These are phyloP conservation scores for Botia almorhae DNA, from an alignment of 2,797 vertebrate species.

Conservation along the genomic window DNA sequence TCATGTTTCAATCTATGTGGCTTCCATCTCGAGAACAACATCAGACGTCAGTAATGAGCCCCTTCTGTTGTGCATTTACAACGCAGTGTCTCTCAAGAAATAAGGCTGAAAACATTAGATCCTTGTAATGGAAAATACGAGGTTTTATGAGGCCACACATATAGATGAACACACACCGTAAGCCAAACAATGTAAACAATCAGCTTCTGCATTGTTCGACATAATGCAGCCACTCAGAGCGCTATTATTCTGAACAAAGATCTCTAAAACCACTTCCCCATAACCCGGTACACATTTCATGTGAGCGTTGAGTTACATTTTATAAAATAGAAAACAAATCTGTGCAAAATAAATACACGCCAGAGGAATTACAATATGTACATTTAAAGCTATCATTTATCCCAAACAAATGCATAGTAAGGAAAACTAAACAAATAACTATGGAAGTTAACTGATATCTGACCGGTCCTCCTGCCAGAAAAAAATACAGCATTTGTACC, in stretches of 20 bases:
- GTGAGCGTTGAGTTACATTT: constrained; percentile 48
- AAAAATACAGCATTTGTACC: constrained; percentile 45
- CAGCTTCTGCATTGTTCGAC: constrained; percentile 36
- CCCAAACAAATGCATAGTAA: constrained; percentile 48
- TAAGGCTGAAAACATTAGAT: constrained; percentile 37
- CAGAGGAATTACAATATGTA: constrained; percentile 59
- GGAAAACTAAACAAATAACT: constrained; percentile 36
- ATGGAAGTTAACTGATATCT: constrained; percentile 39
- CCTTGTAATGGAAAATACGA: constrained; percentile 41
- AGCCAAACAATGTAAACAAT: constrained; percentile 38
- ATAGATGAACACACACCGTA: constrained; percentile 49
- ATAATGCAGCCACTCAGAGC: constrained; percentile 34
- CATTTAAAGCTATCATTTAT: constrained; percentile 56
- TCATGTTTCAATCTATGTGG: background rate
- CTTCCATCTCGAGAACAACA: constrained; percentile 15
- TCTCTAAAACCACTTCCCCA: constrained; percentile 45
- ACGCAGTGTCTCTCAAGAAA: constrained; percentile 30
- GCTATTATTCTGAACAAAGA: constrained; percentile 29
- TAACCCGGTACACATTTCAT: constrained; percentile 35
- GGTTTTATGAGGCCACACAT: constrained; percentile 54
- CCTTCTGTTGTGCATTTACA: constrained; percentile 34
- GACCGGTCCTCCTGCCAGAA: constrained; percentile 6
- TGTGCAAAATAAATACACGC: constrained; percentile 58
- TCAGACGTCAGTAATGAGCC: background rate
- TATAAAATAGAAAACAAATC: constrained; percentile 48